Evolutionary conservation across 1,140 invertebrate species (phyloP).

Genomic region (Carposina sasakii): DNA sequence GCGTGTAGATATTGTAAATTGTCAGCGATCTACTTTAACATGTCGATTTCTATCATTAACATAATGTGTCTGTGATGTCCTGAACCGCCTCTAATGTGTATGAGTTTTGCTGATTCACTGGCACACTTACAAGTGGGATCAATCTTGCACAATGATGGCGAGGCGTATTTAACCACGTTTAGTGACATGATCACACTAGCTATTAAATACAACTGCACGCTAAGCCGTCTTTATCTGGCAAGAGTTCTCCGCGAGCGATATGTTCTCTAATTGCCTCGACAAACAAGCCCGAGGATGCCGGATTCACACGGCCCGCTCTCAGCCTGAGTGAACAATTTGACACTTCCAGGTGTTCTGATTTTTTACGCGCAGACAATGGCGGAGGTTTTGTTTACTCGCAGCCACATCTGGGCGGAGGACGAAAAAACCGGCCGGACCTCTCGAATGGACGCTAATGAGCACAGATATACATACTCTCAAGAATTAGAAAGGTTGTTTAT

Average conservation of each 20-base stretch:
- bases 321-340: conserved; percentile 65
- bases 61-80: conserved; percentile 6
- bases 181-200: conserved; percentile 8
- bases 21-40: too few species aligned
- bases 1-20: conserved; percentile 1
- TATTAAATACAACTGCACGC: conserved; percentile 11
- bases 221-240: conserved; percentile 12
- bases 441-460: conserved; percentile 61
- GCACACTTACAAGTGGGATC: conserved; percentile 19
- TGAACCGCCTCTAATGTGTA: conserved; percentile 24
- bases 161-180: too few species aligned
- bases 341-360: conserved; percentile 69
- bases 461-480: conserved; percentile 7
- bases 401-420: conserved; percentile 61
- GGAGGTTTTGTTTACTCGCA: conserved; percentile 55
- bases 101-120: conserved; percentile 22
- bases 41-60: too few species aligned
- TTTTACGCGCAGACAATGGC: conserved; percentile 55
- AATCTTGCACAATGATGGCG: conserved; percentile 16
- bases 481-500: conserved; percentile 46
- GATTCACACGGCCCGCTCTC: conserved; percentile 57
- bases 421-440: conserved; percentile 60
- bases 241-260: too few species aligned
- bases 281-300: too few species aligned
- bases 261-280: too few species aligned